A percentile compares a stretch with the other conserved stretches of the same genome.
Conservation (phyloP, 2,113 vertebrate genomes). For the Collichthys lucidus region DNA sequence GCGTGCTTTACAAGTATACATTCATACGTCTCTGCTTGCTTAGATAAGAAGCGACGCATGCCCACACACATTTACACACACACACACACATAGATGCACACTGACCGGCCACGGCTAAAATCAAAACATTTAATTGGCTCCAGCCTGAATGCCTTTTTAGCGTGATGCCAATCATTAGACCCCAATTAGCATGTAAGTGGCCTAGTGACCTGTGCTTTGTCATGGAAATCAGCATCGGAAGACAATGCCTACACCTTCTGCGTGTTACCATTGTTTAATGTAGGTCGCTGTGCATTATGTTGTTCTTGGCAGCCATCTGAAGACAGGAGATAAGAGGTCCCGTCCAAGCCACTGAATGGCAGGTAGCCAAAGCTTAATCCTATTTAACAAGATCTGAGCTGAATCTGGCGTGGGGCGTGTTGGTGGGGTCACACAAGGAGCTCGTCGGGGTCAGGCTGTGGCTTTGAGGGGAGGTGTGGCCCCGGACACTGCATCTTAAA, state of each 20-base stretch:
- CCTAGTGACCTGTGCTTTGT: slow-evolving; percentile 54
- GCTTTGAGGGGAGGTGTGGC: slow-evolving; percentile 36
- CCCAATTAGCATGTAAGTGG: slow-evolving; percentile 67
- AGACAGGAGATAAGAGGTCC: slow-evolving; percentile 77
- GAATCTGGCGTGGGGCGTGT: slow-evolving; percentile 58
- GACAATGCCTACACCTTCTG: slow-evolving; percentile 34
- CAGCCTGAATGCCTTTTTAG: slow-evolving; percentile 55
- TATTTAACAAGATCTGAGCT: slow-evolving; percentile 76
- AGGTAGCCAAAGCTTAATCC: slow-evolving; percentile 80
- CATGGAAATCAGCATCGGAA: slow-evolving; percentile 48
- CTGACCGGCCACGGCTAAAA: slow-evolving; percentile 4
- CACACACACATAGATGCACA: neutral
- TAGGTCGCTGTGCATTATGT: slow-evolving; percentile 72
- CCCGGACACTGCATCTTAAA: neutral
- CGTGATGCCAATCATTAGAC: slow-evolving; percentile 61
- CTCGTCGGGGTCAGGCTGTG: slow-evolving; percentile 52
- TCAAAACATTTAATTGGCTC: slow-evolving; percentile 62
- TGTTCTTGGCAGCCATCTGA: slow-evolving; percentile 75
- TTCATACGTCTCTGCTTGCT: neutral
- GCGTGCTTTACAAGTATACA: neutral
- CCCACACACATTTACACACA: neutral
- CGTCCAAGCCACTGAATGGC: slow-evolving; percentile 74
- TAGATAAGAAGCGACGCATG: neutral
- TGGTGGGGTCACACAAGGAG: slow-evolving; percentile 71
- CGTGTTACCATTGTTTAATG: slow-evolving; percentile 72